phyloP scores from a whole-genome alignment of 2,797 vertebrate genomes.

The Fratercula arctica region DNA sequence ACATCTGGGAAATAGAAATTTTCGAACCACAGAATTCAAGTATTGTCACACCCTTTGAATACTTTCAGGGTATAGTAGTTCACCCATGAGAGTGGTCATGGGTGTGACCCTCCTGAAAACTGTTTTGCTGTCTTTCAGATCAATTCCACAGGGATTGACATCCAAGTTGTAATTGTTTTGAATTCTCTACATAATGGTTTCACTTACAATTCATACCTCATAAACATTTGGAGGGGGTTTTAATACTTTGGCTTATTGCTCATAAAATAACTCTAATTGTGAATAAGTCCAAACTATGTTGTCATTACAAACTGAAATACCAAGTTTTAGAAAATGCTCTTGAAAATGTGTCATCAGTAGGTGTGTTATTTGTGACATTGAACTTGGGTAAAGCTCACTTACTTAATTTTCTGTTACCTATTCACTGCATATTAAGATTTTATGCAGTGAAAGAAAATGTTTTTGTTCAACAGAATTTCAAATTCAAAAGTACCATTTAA shows the following conservation, averaged over 20 bases:
- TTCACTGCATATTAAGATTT: not conserved
- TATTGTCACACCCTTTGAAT: not conserved
- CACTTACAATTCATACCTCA: not conserved
- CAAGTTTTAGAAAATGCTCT: not conserved
- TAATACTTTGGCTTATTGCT: not conserved
- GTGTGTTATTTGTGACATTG: not conserved
- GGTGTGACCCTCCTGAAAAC: not conserved
- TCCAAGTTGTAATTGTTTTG: not conserved
- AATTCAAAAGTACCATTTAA: not conserved
- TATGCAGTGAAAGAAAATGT: not conserved
- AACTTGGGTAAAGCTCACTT: not conserved
- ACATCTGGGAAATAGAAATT: not conserved
- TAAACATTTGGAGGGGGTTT: not conserved
- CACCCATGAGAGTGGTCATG: not conserved
- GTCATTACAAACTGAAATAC: not conserved
- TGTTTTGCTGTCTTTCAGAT: not conserved
- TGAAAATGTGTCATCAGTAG: not conserved
- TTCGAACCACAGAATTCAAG: not conserved
- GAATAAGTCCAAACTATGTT: not conserved
- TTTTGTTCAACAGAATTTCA: not conserved
- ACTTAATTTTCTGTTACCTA: not conserved
- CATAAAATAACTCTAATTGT: not conserved
- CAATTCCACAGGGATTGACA: rapidly evolving
- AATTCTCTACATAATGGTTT: not conserved
- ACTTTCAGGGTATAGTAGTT: not conserved